Base-by-base conservation (phyloP, 2,797 vertebrate species). In the Myioborus melanocephalus region DNA sequence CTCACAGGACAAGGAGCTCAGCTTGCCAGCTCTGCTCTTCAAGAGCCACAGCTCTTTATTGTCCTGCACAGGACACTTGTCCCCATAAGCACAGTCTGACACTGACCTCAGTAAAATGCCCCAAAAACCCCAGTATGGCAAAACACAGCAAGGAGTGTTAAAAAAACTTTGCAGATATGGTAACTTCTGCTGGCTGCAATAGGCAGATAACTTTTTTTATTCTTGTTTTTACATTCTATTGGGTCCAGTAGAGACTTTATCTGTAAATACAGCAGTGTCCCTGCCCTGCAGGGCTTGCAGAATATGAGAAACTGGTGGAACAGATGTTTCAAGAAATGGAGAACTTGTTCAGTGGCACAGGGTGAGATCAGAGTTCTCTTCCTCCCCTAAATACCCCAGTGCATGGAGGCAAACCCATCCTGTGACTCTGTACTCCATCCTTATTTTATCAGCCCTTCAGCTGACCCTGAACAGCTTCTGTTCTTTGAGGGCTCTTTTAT, bases 401-500 rank as follows among this genome's bases (percentile, higher is more conserved):
- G 15, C 46, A 55, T 6, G 28, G 79, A 90, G 72, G 34, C 57
- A 90, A 92, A 79, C 9, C 6, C 39, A 26, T 80, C 34, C 46
- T 0, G 0, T 53, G 65, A 46, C 47, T 80, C 84, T 82, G 53
- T 12, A 43, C 53, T 24, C 5, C 91, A 77, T 65, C 78, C 77
- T 94, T 88, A 61, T 75, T 66, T 83, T 56, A 53, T 57, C 83
- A 94, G 93, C 65, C 92, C 93, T 96, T 92, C 80, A 70, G 47
- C 53, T 97, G 94, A 96, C 91, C 90, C 94, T n/a, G 35, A 93
- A 52, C 52, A 64, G 64, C 84, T 96, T 91, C 93, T 96, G 75
- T 77, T 92, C 90, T 95, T 88, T 90, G 76, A 92, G 72, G 60
- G 12, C 9, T 41, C 12, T 49, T 77, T 49, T n/a, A 23, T 37